Evolutionary conservation across 35 echinoderm and acorn worm species (phyloP).

Genomic region (Chiridota heheva): DNA sequence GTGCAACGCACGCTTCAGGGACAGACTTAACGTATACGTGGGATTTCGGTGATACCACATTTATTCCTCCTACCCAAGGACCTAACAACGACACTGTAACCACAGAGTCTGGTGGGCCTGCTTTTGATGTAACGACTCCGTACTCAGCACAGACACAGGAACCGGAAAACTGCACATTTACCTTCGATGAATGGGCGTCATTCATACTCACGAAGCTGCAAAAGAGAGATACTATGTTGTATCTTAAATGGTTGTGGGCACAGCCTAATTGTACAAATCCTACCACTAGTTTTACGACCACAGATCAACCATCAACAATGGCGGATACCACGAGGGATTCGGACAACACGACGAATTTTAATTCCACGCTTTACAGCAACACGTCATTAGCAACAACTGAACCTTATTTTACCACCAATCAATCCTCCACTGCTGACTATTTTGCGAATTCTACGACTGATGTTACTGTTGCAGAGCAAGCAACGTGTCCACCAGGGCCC

Average conservation of each 20-base stretch:
- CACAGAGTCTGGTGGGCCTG: background rate
- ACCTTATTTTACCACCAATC: too few relatives aligned
- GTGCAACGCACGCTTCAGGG: slow-evolving; percentile 69
- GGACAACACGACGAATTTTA: too few relatives aligned
- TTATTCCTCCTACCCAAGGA: slow-evolving; percentile 26
- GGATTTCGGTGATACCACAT: slow-evolving; percentile 83
- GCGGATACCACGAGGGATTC: background rate
- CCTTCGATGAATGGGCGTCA: slow-evolving; percentile 46
- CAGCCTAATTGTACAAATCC: slow-evolving; percentile 14
- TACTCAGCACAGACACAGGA: background rate
- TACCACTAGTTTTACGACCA: background rate
- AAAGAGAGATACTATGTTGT: slow-evolving; percentile 5
- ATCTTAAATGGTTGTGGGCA: background rate
- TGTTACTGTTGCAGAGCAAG: slow-evolving; percentile 20
- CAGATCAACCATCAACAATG: background rate
- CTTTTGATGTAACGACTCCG: background rate
- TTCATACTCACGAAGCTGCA: background rate
- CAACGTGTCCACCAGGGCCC: slow-evolving; percentile 12
- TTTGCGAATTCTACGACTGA: too few relatives aligned
- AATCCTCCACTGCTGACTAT: too few relatives aligned
- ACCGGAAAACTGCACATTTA: slow-evolving; percentile 37
- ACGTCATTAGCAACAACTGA: too few relatives aligned
- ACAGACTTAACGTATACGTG: slow-evolving; percentile 81
- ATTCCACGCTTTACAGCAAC: too few relatives aligned
- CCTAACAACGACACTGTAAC: slow-evolving; percentile 1